Evolutionary conservation across 1,140 invertebrate species (phyloP), one percentile per base, ranked within the genome.

Genomic region (fruit fly (Drosophila melanogaster)): DNA sequence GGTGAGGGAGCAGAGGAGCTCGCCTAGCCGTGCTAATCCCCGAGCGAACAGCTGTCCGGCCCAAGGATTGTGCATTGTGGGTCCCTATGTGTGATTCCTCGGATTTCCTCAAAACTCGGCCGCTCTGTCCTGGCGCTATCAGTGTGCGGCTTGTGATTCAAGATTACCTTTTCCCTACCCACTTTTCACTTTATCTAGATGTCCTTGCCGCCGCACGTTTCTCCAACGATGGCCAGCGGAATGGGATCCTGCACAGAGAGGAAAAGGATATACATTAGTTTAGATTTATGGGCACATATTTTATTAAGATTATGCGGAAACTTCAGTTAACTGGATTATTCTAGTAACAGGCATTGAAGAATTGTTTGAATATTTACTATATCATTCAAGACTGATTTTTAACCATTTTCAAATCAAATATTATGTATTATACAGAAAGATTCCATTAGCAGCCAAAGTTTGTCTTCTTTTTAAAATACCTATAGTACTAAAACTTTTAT

Each of bases 111-210:
- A n/a, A 38, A 38, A n/a, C 24, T 8, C 38, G 10, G 17, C 37
- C 8, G 35, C 35, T 30, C 12, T 8, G 35, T 35, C 44, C 59
- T 79, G 70, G 77, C 81, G 81, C 81, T 84, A 85, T 61, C 72
- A 55, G 74, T 74, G 64, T 62, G 70, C 56, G 67, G 55, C 57
- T 56, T 75, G 66, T 77, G 81, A 84, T 79, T 79, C 53, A 51
- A 72, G 81, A 84, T 84, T 85, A 85, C 72, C 35, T 37, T 43
- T 53, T 41, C 40, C 66, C 33, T 37, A 14, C 65, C 72, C 71
- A 65, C 62, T 58, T 72, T 56, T 54, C 51, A 61, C 70, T 60
- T 85, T 84, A 84, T 85, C 76, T 62, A 56, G 65, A 79, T 84
- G 80, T 80, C 81, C 81, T 76, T 84, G 67, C 60, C 26, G 59